Evolutionary conservation across 2,113 vertebrate genomes (phyloP).

Genomic region (Calypte anna): DNA sequence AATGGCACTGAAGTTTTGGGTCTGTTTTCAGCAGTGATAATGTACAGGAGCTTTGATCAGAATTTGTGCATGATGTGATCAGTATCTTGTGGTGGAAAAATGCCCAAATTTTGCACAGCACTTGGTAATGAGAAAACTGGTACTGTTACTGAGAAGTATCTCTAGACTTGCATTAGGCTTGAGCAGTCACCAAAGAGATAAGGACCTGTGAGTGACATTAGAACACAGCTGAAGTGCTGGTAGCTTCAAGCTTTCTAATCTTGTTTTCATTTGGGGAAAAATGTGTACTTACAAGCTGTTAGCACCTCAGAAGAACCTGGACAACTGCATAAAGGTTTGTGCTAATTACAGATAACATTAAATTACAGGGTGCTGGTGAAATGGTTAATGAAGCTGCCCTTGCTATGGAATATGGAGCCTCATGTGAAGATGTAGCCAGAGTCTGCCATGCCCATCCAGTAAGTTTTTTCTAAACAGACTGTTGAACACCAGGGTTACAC

Average conservation of each 20-base stretch:
- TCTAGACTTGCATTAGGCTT: not conserved
- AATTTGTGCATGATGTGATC: not conserved
- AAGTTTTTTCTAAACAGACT: constrained; percentile 29
- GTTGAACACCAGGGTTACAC: not conserved
- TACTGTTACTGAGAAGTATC: not conserved
- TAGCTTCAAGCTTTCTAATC: too few species aligned
- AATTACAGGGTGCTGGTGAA: constrained; percentile 91
- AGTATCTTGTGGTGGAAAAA: not conserved
- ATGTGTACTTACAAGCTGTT: not conserved
- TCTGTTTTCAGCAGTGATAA: not conserved
- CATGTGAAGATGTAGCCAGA: constrained; percentile 94
- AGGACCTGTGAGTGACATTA: not conserved
- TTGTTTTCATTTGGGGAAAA: too few species aligned
- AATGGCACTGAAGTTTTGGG: not conserved
- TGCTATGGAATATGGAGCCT: constrained; percentile 97
- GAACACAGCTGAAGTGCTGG: not conserved
- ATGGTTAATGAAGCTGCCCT: constrained; percentile 97
- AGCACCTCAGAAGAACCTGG: not conserved
- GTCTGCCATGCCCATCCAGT: constrained; percentile 98
- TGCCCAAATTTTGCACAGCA: not conserved
- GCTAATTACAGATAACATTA: not conserved
- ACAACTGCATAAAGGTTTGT: not conserved
- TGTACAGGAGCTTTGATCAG: not conserved
- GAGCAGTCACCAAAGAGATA: not conserved
- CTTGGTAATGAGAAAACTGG: not conserved